phyloP scores from a whole-genome alignment of 2,888 invertebrate genomes.

The Ypsolopha scabrella region DNA sequence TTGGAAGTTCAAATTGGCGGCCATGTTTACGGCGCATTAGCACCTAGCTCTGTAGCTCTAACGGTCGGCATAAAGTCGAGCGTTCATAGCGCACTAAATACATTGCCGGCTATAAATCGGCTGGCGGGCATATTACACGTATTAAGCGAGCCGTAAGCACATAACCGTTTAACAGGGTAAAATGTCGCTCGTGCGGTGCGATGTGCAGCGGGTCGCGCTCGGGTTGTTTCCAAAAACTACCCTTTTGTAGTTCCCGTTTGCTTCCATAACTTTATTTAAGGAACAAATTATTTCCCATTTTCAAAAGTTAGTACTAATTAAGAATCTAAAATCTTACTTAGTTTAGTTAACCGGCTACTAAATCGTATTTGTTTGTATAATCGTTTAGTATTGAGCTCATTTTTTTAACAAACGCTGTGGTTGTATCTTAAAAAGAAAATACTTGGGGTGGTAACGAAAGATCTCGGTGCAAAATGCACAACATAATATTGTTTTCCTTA shows the following conservation, averaged over 20 bases:
- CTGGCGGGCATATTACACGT: conserved; percentile 20
- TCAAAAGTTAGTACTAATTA: no score
- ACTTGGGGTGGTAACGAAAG: no score
- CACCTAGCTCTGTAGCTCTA: neutral
- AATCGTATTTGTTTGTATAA: no score
- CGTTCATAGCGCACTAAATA: conserved; percentile 12
- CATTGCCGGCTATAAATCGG: conserved; percentile 25
- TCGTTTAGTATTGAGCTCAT: no score
- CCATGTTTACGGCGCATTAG: neutral
- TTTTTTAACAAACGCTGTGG: no score
- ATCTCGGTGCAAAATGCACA: no score
- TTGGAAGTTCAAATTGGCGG: no score
- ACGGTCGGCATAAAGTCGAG: neutral
- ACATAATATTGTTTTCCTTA: no score
- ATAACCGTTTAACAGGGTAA: conserved; percentile 34
- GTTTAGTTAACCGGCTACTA: no score
- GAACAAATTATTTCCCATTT: no score
- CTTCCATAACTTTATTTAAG: neutral
- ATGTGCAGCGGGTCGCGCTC: conserved; percentile 5
- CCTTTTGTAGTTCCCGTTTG: neutral
- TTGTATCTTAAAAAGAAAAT: no score
- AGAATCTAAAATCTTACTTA: no score
- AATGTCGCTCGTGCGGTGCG: conserved; percentile 19
- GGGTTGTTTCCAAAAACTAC: neutral
- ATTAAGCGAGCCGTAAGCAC: conserved; percentile 41